A percentile compares a stretch with the other conserved stretches of the same genome.
Conservation (phyloP, 2,113 vertebrate species). For the Pterophyllum scalare region DNA sequence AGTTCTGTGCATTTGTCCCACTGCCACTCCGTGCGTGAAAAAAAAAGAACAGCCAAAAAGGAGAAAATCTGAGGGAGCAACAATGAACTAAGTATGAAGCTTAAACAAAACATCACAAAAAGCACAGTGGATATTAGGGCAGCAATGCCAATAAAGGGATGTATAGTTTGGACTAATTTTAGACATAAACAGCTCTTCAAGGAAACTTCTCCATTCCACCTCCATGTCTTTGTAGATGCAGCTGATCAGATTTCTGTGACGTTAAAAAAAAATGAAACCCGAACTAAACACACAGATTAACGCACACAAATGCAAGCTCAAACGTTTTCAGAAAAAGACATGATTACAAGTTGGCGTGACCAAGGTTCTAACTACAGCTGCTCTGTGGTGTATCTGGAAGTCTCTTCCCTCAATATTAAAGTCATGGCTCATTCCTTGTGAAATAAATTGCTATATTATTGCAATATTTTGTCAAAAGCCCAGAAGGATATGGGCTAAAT, state of each 20-base stretch:
- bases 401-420: slow-evolving; percentile 40
- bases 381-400: slow-evolving; percentile 5
- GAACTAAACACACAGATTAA: background rate
- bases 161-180: slow-evolving; percentile 50
- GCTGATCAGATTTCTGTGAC: slow-evolving; percentile 62
- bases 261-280: slow-evolving; percentile 44
- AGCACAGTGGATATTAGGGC: slow-evolving; percentile 27
- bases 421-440: slow-evolving; percentile 66
- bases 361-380: background rate
- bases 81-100: background rate
- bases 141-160: slow-evolving; percentile 23
- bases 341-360: background rate
- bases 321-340: slow-evolving; percentile 19
- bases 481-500: slow-evolving; percentile 47
- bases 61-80: slow-evolving; percentile 14
- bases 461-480: slow-evolving; percentile 57
- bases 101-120: background rate
- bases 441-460: slow-evolving; percentile 54
- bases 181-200: slow-evolving; percentile 50
- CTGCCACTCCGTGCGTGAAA: slow-evolving; percentile 52
- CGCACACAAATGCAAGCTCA: background rate
- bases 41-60: slow-evolving; percentile 27
- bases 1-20: slow-evolving; percentile 64
- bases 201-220: slow-evolving; percentile 47
- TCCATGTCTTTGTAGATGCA: slow-evolving; percentile 22